Evolutionary conservation across 2,113 vertebrate species (phyloP).

Genomic region (Hippopotamus amphibius): DNA sequence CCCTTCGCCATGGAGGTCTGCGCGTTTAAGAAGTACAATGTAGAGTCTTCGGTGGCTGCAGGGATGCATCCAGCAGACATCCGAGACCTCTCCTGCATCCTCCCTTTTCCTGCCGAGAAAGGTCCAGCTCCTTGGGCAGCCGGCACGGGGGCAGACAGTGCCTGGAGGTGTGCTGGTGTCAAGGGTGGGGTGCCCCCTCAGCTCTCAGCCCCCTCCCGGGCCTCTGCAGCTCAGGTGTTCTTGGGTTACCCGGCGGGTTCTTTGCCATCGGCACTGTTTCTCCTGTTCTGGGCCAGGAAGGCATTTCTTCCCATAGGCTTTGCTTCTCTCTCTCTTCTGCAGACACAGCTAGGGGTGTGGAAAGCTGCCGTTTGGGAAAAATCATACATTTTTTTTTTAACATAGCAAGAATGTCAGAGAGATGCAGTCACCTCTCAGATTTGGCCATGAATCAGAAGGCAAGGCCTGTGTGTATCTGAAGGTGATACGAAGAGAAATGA

Average conservation of each 20-base stretch:
- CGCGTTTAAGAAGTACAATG: neutral
- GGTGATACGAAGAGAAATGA: fast-evolving
- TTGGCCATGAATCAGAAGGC: neutral
- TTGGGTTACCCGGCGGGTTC: neutral
- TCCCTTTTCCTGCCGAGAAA: fast-evolving
- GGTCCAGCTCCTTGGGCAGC: neutral
- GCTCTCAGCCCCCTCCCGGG: neutral
- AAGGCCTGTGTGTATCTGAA: fast-evolving
- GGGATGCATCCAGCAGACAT: fast-evolving
- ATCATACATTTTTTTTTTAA: neutral
- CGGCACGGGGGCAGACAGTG: fast-evolving
- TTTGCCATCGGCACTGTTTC: neutral
- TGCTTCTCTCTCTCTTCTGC: neutral
- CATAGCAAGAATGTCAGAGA: neutral
- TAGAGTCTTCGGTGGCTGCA: fast-evolving
- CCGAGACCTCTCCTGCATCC: fast-evolving
- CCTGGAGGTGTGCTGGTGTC: fast-evolving
- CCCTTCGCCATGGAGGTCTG: fast-evolving
- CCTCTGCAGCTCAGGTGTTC: neutral
- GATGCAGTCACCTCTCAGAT: fast-evolving
- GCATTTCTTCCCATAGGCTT: neutral
- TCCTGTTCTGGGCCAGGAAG: fast-evolving
- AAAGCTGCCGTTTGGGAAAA: no score
- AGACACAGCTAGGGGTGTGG: fast-evolving
- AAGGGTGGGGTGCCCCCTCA: neutral